Evolutionary conservation across 2,113 vertebrate genomes (phyloP).

Genomic region (Onychostruthus taczanowskii): DNA sequence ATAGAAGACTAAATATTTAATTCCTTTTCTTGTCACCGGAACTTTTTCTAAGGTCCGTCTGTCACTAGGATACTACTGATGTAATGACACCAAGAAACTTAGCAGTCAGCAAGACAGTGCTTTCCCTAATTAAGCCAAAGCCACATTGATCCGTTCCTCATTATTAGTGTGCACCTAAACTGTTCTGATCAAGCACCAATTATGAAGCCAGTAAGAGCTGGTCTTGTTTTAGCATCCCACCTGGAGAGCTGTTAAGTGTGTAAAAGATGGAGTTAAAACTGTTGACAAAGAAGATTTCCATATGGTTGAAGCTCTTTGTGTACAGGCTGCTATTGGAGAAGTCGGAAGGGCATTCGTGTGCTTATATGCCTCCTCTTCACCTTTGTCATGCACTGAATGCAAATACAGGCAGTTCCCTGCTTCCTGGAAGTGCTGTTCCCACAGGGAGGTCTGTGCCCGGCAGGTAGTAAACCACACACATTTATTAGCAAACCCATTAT

Average conservation of each 20-base stretch:
- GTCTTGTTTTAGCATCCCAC: not conserved
- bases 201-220: not conserved
- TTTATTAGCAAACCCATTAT: conserved; percentile 8
- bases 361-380: not conserved
- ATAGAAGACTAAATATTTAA: not conserved
- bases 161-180: not conserved
- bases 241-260: not conserved
- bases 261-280: not conserved
- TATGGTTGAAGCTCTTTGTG: not conserved
- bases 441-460: not conserved
- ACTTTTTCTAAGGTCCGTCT: not conserved
- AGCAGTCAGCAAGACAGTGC: not conserved
- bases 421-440: conserved; percentile 20
- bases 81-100: not conserved
- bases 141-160: not conserved
- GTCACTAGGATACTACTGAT: not conserved
- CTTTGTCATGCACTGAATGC: conserved; percentile 17
- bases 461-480: conserved; percentile 18
- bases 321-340: not conserved
- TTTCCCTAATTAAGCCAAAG: not conserved
- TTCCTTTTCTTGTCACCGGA: not conserved
- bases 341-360: not conserved
- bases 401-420: conserved; percentile 16
- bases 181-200: not conserved
- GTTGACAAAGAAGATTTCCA: not conserved